Conservation (phyloP, 2,888 invertebrate species). For the Phyllotreta striolata region DNA sequence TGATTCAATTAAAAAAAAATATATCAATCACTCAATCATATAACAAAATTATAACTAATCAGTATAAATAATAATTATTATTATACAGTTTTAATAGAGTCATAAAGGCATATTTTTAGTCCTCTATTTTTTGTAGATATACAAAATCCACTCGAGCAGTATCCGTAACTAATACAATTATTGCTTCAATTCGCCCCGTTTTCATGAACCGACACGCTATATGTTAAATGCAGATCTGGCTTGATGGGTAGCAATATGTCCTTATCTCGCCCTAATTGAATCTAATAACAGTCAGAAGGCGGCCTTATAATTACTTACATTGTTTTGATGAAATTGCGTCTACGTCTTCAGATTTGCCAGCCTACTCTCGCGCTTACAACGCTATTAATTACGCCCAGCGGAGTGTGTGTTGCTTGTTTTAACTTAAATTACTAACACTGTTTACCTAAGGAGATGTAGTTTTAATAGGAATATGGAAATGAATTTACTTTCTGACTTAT, state of each 20-base stretch:
- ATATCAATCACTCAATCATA: no score
- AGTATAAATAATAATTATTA: no score
- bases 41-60: no score
- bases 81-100: no score
- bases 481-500: conserved; percentile 10
- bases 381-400: conserved; percentile 22
- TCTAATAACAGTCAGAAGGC: conserved; percentile 38
- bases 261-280: conserved; percentile 40
- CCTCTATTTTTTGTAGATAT: no score
- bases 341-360: conserved; percentile 26
- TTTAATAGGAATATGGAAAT: conserved; percentile 10
- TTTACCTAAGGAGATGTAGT: conserved; percentile 10
- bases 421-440: conserved; percentile 18
- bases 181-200: conserved; percentile 8
- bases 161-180: conserved; percentile 24
- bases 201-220: conserved; percentile 13
- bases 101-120: no score
- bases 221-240: conserved; percentile 22
- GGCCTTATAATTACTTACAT: conserved; percentile 35
- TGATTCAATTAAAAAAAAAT: no score
- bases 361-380: conserved; percentile 9
- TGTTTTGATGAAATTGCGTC: conserved; percentile 37
- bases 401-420: conserved; percentile 23
- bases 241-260: conserved; percentile 33
- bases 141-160: neutral